Evolutionary conservation across 2,113 vertebrate genomes (phyloP).

Genomic region (Lipophrys pholis): DNA sequence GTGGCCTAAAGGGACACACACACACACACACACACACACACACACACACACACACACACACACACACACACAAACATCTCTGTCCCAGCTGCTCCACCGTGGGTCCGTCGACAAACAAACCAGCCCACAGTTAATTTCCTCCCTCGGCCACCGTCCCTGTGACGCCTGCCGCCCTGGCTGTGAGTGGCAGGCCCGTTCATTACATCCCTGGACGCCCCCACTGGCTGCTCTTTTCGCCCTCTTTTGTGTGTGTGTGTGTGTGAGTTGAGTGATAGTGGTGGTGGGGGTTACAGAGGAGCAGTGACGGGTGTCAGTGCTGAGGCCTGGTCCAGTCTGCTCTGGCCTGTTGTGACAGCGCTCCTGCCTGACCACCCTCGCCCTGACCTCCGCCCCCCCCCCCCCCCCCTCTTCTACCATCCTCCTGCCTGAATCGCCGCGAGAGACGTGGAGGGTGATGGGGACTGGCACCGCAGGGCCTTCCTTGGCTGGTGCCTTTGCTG

Average conservation of each 20-base stretch:
- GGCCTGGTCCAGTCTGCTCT: conserved; percentile 72
- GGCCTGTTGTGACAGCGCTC: conserved; percentile 73
- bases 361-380: conserved; percentile 65
- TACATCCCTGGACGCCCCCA: conserved; percentile 68
- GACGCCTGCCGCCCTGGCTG: conserved; percentile 56
- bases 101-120: conserved; percentile 59
- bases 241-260: conserved; percentile 38
- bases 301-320: conserved; percentile 65
- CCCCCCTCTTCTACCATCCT: conserved; percentile 56
- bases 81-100: conserved; percentile 59
- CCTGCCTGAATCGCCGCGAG: conserved; percentile 72
- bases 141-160: conserved; percentile 47
- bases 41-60: conserved; percentile 10
- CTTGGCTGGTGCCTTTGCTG: conserved; percentile 83
- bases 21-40: conserved; percentile 9
- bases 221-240: conserved; percentile 79
- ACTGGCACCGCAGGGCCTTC: conserved; percentile 80
- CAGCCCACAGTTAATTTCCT: conserved; percentile 40
- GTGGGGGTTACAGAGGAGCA: conserved; percentile 21
- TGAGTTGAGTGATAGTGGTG: conserved; percentile 1
- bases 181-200: conserved; percentile 75
- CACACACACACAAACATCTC: conserved; percentile 29
- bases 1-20: conserved; percentile 57
- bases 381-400: conserved; percentile 62
- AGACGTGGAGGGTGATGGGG: conserved; percentile 81